phyloP scores from a whole-genome alignment of 2,113 vertebrate species.

The Sardina pilchardus region DNA sequence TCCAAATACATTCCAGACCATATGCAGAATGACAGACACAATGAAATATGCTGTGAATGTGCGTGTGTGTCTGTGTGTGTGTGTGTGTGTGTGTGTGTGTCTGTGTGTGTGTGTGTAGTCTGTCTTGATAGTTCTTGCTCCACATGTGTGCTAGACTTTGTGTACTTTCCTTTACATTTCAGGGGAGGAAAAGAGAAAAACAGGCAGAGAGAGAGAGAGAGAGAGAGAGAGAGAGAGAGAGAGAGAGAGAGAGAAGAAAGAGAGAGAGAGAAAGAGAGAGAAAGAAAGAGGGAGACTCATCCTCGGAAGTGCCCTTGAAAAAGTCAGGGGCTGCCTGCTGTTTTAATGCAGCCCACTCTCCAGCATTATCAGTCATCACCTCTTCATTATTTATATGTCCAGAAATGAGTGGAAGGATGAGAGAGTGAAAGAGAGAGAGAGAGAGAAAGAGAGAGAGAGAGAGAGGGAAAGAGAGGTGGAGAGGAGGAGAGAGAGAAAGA shows the following conservation, averaged over 20 bases:
- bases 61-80: not conserved
- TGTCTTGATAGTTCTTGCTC: not conserved
- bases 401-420: conserved; percentile 47
- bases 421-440: conserved; percentile 54
- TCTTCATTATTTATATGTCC: conserved; percentile 67
- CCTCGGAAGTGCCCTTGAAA: conserved; percentile 59
- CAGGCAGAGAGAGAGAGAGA: not conserved
- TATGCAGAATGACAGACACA: not conserved
- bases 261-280: conserved; percentile 1
- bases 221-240: conserved; percentile 41
- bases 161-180: not conserved
- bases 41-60: not conserved
- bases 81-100: not conserved
- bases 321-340: conserved; percentile 45
- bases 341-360: conserved; percentile 61
- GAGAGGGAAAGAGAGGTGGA: conserved; percentile 27
- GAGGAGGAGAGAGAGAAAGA: conserved; percentile 25
- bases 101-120: not conserved
- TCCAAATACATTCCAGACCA: not conserved
- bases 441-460: conserved; percentile 38
- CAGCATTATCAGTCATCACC: conserved; percentile 56
- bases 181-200: not conserved
- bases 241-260: conserved; percentile 1
- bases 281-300: conserved; percentile 23
- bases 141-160: not conserved